Percentiles rank a stretch among this genome's conserved stretches.
phyloP scores from a whole-genome alignment of 2,113 vertebrate species.

The rat (Rattus norvegicus) region DNA sequence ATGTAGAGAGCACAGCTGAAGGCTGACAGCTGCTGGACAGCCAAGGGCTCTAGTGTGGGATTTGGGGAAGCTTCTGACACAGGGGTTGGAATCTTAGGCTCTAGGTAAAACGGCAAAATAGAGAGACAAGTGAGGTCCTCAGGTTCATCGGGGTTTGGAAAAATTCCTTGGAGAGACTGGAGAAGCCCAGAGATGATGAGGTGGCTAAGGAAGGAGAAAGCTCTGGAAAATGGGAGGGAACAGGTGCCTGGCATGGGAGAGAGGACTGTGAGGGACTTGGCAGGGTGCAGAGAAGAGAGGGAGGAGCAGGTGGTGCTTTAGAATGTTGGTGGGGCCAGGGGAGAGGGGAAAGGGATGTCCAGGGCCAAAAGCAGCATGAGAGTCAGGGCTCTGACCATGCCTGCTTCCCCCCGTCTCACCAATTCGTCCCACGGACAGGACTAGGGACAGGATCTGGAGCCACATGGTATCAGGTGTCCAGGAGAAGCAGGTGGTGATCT shows the following conservation, averaged over 20 bases:
- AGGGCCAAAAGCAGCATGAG: background rate
- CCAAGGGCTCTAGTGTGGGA: background rate
- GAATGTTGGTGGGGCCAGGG: background rate
- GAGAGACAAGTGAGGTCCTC: background rate
- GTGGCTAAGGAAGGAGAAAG: background rate
- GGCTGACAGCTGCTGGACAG: too few species aligned
- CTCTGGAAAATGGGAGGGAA: background rate
- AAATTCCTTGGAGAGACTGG: background rate
- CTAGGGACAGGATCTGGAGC: slow-evolving; percentile 57
- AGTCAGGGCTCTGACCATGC: background rate
- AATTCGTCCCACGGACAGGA: slow-evolving; percentile 52
- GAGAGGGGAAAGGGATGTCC: background rate
- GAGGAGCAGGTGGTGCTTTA: background rate
- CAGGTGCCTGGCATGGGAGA: background rate
- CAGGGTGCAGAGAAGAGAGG: background rate
- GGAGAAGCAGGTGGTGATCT: background rate
- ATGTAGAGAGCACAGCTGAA: too few species aligned
- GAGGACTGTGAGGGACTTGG: background rate
- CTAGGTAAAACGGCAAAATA: background rate
- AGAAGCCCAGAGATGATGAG: background rate
- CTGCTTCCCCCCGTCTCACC: slow-evolving; percentile 62
- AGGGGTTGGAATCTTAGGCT: background rate
- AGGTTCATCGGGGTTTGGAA: background rate
- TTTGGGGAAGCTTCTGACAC: background rate
- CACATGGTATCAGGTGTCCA: slow-evolving; percentile 68